Conservation (phyloP, 2,113 vertebrate species). For the Caranx ignobilis region DNA sequence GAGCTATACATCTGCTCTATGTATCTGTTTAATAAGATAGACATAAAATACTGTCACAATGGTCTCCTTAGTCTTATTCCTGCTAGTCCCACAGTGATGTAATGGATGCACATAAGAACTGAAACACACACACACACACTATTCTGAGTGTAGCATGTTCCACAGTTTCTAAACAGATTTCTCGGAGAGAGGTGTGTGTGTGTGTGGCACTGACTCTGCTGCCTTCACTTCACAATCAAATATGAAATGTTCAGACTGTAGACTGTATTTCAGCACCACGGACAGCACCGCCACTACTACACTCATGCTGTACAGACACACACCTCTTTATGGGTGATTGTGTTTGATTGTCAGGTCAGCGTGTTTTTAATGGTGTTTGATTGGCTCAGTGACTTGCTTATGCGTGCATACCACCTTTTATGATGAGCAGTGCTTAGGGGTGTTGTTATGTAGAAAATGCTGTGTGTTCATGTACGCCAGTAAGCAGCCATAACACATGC, state of each 20-base stretch:
- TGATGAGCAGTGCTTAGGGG: neutral
- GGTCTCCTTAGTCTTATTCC: slow-evolving; percentile 6
- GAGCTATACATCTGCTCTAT: neutral
- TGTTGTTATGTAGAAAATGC: neutral
- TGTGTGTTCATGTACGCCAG: neutral
- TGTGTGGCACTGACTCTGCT: neutral
- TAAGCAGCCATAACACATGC: neutral
- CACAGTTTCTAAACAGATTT: neutral
- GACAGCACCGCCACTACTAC: neutral
- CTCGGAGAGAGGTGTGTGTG: neutral
- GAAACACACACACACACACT: neutral
- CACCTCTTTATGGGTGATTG: neutral
- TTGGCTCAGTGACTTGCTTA: neutral
- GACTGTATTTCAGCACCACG: neutral
- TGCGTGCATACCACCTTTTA: neutral
- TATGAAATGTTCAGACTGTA: neutral
- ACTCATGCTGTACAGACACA: neutral
- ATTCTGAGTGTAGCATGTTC: neutral
- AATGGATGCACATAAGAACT: neutral
- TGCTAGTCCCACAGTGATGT: neutral
- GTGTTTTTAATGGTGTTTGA: neutral
- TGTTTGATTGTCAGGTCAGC: neutral
- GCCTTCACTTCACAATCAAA: neutral
- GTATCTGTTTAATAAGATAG: neutral
- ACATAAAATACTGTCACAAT: neutral